Base-by-base conservation (phyloP, 2,888 invertebrate genomes). In the Cheilosia variabilis region DNA sequence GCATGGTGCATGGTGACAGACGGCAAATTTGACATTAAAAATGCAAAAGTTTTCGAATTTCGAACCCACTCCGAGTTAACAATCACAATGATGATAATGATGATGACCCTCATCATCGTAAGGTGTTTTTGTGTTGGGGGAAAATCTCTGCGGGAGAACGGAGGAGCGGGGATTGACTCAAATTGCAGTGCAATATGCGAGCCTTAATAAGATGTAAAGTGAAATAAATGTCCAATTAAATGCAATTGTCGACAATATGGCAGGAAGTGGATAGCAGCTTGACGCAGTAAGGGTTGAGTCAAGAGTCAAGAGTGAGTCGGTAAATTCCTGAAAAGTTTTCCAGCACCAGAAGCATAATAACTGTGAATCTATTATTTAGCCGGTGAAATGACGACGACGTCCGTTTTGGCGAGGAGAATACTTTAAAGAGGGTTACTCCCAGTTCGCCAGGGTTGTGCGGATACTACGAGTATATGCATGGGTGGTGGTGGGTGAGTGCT, bases 201-300 rank as follows among this genome's bases (percentile, higher is more conserved):
- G 24, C 41, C 66, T 68, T 82, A 66, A 72, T 78, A 78, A 62
- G 72, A 78, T 65, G 72, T 79, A 80, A 80, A 81, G 81, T 86
- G 81, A 81, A 81, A 86, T 86, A 86, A 86, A 81, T 72, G 81
- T 86, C 86, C 86, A 86, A 86, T 86, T 86, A 86, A 81, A 77
- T 81, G 86, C 81, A 86, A 81, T 81, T 86, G 86, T 68, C 71
- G 84, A 80, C 71, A 86, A 60, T 52, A 52, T 71, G 65, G 45
- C 65, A 50, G 73, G 63, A 73, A 73, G 72, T 66, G 52, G 75
- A 45, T 31, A 41, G 37, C 58, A 24, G 52, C 50, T 34, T 37
- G 37, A 55, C 50, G 24, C 53, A 47, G 52, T 68, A 24, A 24
- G 19, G 43, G 34, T 19, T 57, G 71, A 43, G 71, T 13, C 19